Evolutionary conservation across 2,888 invertebrate species (phyloP), one percentile per base, ranked within the genome.

Genomic region (Dryococelus australis): DNA sequence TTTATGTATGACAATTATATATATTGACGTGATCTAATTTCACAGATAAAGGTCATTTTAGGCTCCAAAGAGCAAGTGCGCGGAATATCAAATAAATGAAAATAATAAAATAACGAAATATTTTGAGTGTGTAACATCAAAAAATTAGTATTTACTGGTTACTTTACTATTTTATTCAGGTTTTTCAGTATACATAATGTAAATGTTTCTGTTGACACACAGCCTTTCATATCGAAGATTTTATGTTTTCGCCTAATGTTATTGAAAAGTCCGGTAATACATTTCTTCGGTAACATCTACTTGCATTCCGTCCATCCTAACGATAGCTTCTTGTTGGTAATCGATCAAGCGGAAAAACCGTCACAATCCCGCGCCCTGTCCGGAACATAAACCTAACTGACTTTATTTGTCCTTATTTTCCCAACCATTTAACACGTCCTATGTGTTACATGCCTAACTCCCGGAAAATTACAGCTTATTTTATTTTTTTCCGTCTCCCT

Each of bases 381-480:
- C 83, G 43, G 83, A 24, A 83, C 43, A 83, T 43, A 65, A 65
- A 65, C 65, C 65, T 65, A 65, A 86, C 81, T 85, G 87, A 88
- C 88, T 88, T 88, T 88, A 88, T 88, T 88, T 87, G 88, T 87
- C 85, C 86, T 86, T 88, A 88, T 89, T 89, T 89, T 89, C 88
- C 88, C 84, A 47, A 85, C 87, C 88, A 89, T 89, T 89, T 88
- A 85, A 85, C 85, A 86, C 65, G 79, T 88, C 24, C 87, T 89
- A 88, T 84, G 88, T 88, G 88, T 88, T 81, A 65, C 65, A 85
- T 89, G 88, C 85, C 87, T 87, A 85, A 88, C 83, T 87, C 85
- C 84, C 91, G 92, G 91, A 92, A 92, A 92, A 92, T 92, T 92
- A 92, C 92, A 92, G 92, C 92, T 92, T 92, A 92, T 92, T 92